Evolutionary conservation across 2,888 invertebrate species (phyloP).

Genomic region (Hetaerina titia): DNA sequence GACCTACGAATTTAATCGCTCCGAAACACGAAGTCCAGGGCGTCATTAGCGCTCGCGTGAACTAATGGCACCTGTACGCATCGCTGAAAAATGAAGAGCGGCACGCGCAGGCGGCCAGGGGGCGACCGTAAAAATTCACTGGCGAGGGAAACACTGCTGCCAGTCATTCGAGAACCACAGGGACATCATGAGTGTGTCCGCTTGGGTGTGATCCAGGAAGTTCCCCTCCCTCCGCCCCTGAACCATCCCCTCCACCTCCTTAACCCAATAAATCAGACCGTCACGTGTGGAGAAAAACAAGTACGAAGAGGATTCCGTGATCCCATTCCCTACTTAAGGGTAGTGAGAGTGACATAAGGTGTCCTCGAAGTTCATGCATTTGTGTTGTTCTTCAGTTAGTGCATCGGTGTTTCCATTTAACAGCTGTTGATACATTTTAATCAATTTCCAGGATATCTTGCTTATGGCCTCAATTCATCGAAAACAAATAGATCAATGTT

Average conservation of each 20-base stretch:
- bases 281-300: neutral
- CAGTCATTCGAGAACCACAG: neutral
- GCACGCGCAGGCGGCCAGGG: no score
- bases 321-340: neutral
- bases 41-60: no score
- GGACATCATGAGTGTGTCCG: neutral
- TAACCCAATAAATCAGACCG: neutral
- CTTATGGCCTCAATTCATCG: no score
- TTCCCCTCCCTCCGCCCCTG: neutral
- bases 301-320: neutral
- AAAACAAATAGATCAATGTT: no score
- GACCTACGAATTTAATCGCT: neutral
- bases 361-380: neutral
- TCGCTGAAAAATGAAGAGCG: neutral
- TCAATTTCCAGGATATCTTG: no score
- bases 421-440: no score
- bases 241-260: neutral
- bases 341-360: neutral
- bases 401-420: no score
- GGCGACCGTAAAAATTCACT: neutral
- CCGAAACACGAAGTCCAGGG: neutral
- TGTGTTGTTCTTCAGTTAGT: no score
- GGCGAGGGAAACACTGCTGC: neutral
- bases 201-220: no score
- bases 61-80: neutral